phyloP scores from a whole-genome alignment of 1,140 invertebrate genomes.

The Magallana ariakensis region DNA sequence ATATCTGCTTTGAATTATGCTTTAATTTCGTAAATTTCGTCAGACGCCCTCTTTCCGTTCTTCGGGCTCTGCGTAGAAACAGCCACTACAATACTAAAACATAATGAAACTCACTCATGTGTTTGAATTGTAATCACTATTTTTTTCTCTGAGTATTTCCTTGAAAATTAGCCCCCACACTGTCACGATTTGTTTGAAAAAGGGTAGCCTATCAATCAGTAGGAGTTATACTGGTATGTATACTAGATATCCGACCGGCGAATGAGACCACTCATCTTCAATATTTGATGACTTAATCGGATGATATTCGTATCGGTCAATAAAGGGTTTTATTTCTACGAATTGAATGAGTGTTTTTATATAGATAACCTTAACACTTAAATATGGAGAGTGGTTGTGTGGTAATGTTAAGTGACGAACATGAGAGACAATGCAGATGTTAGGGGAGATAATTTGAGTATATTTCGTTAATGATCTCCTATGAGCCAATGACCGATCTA shows the following conservation, averaged over 20 bases:
- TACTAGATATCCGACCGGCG: background rate
- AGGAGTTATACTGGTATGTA: background rate
- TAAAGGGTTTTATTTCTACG: background rate
- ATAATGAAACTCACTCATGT: background rate
- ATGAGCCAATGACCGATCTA: no score
- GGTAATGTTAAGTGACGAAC: no score
- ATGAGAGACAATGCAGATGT: no score
- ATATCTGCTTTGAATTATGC: conserved; percentile 24
- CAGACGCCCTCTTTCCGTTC: background rate
- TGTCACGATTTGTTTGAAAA: conserved; percentile 17
- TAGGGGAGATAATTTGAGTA: no score
- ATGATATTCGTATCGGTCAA: background rate
- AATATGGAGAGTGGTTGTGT: no score
- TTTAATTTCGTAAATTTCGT: conserved; percentile 2
- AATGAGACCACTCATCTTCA: background rate
- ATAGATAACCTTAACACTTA: background rate
- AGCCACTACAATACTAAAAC: background rate
- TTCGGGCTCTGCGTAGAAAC: background rate
- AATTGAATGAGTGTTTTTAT: background rate
- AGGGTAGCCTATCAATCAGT: background rate
- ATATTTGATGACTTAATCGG: background rate
- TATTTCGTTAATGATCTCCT: no score
- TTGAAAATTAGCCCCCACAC: background rate
- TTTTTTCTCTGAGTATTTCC: background rate
- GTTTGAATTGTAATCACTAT: background rate